Percentiles rank a stretch among this genome's conserved stretches.
phyloP scores from a whole-genome alignment of 1,140 invertebrate genomes.

The Trichonephila clavata region DNA sequence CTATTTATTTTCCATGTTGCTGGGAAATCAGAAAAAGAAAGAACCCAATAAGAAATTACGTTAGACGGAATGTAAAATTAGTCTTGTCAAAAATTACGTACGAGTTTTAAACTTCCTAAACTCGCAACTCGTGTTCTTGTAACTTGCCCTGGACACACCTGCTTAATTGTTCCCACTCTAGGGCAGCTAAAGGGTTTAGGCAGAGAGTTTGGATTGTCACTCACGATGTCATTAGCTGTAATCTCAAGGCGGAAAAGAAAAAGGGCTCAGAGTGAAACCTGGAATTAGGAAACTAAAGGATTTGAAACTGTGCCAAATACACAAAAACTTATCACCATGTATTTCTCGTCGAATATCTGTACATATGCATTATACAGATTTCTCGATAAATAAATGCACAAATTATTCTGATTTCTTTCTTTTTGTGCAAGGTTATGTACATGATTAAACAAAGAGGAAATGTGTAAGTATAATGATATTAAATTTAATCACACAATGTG shows the following conservation, averaged over 20 bases:
- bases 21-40: conserved; percentile 61
- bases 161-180: conserved; percentile 50
- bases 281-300: conserved; percentile 1
- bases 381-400: too few relatives aligned
- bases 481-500: too few relatives aligned
- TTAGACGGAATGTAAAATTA: conserved; percentile 59
- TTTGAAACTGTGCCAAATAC: conserved; percentile 9
- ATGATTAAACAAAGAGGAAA: too few relatives aligned
- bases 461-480: too few relatives aligned
- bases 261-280: conserved; percentile 2
- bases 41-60: conserved; percentile 33
- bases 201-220: conserved; percentile 63
- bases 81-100: conserved; percentile 60
- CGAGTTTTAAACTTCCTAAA: conserved; percentile 53
- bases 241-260: conserved; percentile 44
- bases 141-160: conserved; percentile 36
- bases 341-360: too few relatives aligned
- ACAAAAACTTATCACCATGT: not conserved
- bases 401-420: too few relatives aligned
- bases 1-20: conserved; percentile 19
- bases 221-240: conserved; percentile 35
- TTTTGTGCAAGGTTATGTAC: too few relatives aligned
- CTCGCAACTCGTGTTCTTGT: conserved; percentile 56
- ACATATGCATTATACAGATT: too few relatives aligned
- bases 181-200: conserved; percentile 4